These are phyloP conservation scores for Anas platyrhynchos DNA, from an alignment of 2,113 vertebrate species.

Conservation along the genomic window DNA sequence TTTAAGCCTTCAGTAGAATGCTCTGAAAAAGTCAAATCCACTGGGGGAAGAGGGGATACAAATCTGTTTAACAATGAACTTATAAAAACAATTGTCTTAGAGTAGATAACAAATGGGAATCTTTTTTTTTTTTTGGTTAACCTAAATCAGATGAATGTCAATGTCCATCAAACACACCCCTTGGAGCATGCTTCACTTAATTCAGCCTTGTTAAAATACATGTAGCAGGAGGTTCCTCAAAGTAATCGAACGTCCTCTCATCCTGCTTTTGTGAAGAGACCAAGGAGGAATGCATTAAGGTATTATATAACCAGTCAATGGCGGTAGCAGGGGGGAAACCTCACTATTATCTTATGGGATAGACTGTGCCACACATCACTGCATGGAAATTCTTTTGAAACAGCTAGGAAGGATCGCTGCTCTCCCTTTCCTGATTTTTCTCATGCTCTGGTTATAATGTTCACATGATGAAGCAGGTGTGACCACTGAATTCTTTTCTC, in stretches of 20 bases:
- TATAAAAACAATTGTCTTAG: not conserved
- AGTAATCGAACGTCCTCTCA: not conserved
- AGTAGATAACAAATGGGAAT: not conserved
- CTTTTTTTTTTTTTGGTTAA: not conserved
- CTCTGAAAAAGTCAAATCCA: not conserved
- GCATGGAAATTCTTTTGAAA: not conserved
- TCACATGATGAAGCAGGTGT: not conserved
- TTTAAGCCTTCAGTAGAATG: not conserved
- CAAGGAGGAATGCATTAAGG: not conserved
- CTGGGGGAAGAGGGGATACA: not conserved
- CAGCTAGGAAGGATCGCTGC: not conserved
- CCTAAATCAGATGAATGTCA: not conserved
- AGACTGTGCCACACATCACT: not conserved
- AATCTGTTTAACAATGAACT: not conserved
- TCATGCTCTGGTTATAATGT: not conserved
- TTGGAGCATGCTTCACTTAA: not conserved
- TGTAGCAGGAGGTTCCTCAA: not conserved
- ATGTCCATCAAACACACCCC: not conserved
- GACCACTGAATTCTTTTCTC: not conserved
- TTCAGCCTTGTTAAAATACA: not conserved
- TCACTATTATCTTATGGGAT: not conserved
- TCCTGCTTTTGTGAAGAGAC: not conserved
- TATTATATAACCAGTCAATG: not conserved
- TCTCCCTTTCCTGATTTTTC: not conserved
- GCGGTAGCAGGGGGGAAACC: rapidly evolving